phyloP scores from a whole-genome alignment of 2,113 vertebrate genomes.

The Ammodytes marinus region DNA sequence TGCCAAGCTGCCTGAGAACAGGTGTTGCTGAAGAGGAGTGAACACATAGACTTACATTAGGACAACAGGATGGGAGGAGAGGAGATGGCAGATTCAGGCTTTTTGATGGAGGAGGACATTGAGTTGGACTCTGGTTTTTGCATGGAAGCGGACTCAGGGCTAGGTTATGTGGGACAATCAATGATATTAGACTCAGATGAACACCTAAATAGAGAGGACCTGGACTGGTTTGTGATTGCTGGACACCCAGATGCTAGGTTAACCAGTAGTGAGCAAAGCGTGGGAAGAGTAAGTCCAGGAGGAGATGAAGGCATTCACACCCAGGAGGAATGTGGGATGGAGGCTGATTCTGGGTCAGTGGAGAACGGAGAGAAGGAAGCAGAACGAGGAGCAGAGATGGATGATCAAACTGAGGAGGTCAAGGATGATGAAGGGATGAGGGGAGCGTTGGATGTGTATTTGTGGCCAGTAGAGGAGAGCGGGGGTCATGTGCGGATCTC shows the following conservation, averaged over 20 bases:
- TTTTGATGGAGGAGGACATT: slow-evolving; percentile 43
- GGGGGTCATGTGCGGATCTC: slow-evolving; percentile 70
- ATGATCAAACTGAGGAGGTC: slow-evolving; percentile 11
- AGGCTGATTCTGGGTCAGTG: background rate
- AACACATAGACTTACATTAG: slow-evolving; percentile 16
- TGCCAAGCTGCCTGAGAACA: slow-evolving; percentile 54
- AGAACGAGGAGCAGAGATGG: slow-evolving; percentile 19
- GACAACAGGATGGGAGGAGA: slow-evolving; percentile 61
- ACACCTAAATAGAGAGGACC: background rate
- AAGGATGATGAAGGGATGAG: slow-evolving; percentile 15
- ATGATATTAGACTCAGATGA: slow-evolving; percentile 1
- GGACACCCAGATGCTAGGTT: background rate
- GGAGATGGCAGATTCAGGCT: slow-evolving; percentile 36
- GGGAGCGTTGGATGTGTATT: slow-evolving; percentile 49
- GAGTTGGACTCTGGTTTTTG: slow-evolving; percentile 55
- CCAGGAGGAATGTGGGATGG: slow-evolving; percentile 23
- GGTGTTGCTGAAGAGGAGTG: slow-evolving; percentile 7
- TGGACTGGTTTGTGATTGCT: slow-evolving; percentile 11
- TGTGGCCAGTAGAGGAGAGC: slow-evolving; percentile 48
- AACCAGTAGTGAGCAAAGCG: background rate
- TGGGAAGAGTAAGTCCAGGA: background rate
- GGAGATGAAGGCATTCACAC: slow-evolving; percentile 16
- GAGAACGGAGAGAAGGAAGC: slow-evolving; percentile 19
- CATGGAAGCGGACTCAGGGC: slow-evolving; percentile 30
- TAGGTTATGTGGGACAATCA: background rate